phyloP scores from a whole-genome alignment of 2,797 vertebrate genomes.

The Garrulus glandarius region DNA sequence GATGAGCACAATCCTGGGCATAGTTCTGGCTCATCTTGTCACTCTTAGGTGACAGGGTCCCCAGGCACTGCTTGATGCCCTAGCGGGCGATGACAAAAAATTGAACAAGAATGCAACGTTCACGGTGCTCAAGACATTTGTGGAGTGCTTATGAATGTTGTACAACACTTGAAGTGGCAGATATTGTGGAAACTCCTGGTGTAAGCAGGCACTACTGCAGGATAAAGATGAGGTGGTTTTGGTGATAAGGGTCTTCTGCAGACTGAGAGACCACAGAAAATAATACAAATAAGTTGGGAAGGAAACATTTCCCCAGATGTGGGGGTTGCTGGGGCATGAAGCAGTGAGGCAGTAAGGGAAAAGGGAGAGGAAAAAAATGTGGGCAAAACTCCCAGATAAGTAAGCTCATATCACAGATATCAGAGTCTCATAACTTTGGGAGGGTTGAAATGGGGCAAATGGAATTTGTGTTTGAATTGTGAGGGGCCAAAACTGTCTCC shows the following conservation, averaged over 20 bases:
- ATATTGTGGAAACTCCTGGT: background rate
- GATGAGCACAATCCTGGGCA: background rate
- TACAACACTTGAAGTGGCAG: background rate
- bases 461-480: background rate
- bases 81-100: background rate
- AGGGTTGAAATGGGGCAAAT: background rate
- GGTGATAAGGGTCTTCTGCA: background rate
- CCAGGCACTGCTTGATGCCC: background rate
- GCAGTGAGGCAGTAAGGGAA: background rate
- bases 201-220: background rate
- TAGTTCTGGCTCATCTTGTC: background rate
- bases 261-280: background rate
- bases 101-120: background rate
- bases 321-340: background rate
- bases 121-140: rapidly evolving
- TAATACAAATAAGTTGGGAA: background rate
- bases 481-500: background rate
- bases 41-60: background rate
- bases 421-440: background rate
- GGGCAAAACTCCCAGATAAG: background rate
- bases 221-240: background rate
- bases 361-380: background rate
- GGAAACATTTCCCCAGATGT: background rate
- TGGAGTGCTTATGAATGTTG: background rate
- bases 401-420: background rate